Conservation (phyloP, 2,797 vertebrate species). For the Toxotes lorentzi region DNA sequence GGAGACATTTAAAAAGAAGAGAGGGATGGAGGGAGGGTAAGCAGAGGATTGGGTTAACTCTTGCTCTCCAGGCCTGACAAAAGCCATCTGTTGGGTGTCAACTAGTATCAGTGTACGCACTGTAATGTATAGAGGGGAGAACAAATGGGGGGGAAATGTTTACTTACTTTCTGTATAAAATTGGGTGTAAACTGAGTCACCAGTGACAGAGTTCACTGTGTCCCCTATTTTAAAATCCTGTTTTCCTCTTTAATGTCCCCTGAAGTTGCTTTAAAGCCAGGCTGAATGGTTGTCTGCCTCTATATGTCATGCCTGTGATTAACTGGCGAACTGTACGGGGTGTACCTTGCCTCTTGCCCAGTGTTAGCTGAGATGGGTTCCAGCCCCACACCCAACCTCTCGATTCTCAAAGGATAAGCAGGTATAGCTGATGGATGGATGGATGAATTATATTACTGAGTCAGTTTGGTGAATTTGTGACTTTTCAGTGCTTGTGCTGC, state of each 20-base stretch:
- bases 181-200: not conserved
- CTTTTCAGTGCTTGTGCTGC: not conserved
- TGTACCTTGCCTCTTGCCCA: not conserved
- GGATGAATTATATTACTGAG: not conserved
- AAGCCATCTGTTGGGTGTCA: conserved; percentile 84
- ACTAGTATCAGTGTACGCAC: conserved; percentile 49
- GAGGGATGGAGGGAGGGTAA: conserved; percentile 68
- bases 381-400: not conserved
- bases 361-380: not conserved
- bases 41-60: conserved; percentile 86
- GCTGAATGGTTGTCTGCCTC: not conserved
- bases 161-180: not conserved
- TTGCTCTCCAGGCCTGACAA: conserved; percentile 81
- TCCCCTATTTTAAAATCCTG: not conserved
- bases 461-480: not conserved
- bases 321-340: not conserved
- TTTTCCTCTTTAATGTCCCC: not conserved
- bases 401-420: not conserved
- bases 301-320: not conserved
- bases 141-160: conserved; percentile 9
- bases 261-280: conserved; percentile 1
- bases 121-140: conserved; percentile 46
- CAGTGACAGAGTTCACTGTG: not conserved
- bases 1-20: conserved; percentile 85
- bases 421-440: not conserved